phyloP scores from a whole-genome alignment of 2,113 vertebrate genomes.

The Neotragus pygmaeus region DNA sequence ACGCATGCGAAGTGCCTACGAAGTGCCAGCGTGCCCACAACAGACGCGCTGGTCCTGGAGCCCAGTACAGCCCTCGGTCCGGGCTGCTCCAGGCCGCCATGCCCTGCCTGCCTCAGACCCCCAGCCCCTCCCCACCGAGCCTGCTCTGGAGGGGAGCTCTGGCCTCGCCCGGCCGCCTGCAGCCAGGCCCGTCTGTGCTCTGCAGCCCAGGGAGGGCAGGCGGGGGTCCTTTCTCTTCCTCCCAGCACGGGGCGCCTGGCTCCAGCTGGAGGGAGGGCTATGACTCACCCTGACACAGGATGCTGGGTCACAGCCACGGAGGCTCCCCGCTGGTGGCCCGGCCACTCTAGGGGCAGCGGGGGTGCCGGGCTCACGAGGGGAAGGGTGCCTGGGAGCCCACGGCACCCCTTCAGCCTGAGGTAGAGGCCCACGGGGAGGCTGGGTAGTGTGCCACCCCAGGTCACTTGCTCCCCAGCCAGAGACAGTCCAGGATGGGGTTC shows the following conservation, averaged over 20 bases:
- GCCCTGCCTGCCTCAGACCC: background rate
- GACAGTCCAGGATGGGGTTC: background rate
- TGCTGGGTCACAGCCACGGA: background rate
- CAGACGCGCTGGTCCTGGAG: too few relatives aligned
- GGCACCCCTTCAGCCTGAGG: background rate
- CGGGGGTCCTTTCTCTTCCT: background rate
- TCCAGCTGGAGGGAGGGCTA: background rate
- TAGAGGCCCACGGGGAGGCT: background rate
- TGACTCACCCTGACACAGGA: conserved; percentile 49
- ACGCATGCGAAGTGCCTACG: background rate
- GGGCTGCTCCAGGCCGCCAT: background rate
- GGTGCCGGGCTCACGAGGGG: background rate
- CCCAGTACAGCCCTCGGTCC: too few relatives aligned
- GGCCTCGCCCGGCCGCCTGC: background rate
- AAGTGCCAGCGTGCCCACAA: background rate
- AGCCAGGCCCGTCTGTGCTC: background rate
- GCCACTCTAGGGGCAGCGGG: background rate
- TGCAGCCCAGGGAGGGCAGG: background rate
- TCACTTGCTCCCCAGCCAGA: background rate
- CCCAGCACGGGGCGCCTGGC: background rate
- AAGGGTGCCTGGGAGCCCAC: background rate
- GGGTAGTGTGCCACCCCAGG: background rate
- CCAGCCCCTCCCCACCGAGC: background rate
- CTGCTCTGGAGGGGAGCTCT: background rate
- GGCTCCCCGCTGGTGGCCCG: conserved; percentile 27